A percentile compares a stretch with the other conserved stretches of the same genome.
Evolutionary conservation across 2,113 vertebrate species (phyloP).

Genomic region (Uropsilus gracilis): DNA sequence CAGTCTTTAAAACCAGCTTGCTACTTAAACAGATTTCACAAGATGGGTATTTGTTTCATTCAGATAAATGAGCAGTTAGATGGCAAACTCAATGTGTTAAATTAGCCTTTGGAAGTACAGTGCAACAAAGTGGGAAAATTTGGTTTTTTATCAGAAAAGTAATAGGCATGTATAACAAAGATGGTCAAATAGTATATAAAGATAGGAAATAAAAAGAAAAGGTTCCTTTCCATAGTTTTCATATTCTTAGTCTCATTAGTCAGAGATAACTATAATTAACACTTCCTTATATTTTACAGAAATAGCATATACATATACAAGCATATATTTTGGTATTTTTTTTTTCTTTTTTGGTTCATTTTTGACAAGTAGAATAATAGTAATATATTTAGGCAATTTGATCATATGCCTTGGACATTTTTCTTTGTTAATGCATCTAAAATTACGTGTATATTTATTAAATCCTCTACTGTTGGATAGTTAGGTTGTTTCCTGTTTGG

Average conservation of each 20-base stretch:
- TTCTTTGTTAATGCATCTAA: not conserved
- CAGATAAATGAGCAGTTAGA: not conserved
- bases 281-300: not conserved
- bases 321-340: not conserved
- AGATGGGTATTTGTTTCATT: not conserved
- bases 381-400: not conserved
- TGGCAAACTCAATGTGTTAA: not conserved
- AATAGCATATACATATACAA: not conserved
- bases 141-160: not conserved
- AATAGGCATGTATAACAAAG: not conserved
- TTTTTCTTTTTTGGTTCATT: not conserved
- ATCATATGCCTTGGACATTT: not conserved
- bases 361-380: constrained; percentile 15
- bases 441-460: not conserved
- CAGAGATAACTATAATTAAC: not conserved
- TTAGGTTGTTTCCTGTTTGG: not conserved
- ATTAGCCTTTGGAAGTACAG: not conserved
- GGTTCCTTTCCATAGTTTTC: not conserved
- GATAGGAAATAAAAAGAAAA: not conserved
- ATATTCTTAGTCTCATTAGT: not conserved
- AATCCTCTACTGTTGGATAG: not conserved
- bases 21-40: not conserved
- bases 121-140: not conserved
- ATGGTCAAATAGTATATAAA: not conserved
- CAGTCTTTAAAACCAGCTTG: not conserved